Evolutionary conservation across 2,888 invertebrate species (phyloP).

Genomic region (Orthonychiurus folsomi): DNA sequence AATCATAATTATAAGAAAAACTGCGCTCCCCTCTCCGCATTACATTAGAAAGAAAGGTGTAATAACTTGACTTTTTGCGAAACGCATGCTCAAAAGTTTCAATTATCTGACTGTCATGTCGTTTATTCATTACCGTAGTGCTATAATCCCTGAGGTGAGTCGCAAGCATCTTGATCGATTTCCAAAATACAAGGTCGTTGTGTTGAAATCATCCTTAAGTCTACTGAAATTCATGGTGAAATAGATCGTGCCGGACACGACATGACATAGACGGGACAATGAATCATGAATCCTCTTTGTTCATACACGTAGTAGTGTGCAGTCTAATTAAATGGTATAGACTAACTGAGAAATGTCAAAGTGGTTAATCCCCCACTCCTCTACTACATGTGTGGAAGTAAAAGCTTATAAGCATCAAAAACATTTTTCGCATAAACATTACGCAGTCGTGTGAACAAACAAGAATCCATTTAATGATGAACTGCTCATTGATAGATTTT

Average conservation of each 20-base stretch:
- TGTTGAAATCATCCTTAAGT: neutral
- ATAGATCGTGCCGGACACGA: neutral
- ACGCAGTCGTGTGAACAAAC: too few relatives aligned
- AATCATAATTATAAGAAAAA: neutral
- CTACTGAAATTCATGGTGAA: neutral
- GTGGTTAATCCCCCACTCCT: too few relatives aligned
- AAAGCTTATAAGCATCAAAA: too few relatives aligned
- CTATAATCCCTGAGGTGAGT: neutral
- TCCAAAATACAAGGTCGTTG: neutral
- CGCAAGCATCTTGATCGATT: neutral
- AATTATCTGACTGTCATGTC: neutral
- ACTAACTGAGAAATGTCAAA: too few relatives aligned
- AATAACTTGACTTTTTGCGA: neutral
- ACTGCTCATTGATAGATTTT: too few relatives aligned
- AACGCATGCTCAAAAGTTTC: neutral
- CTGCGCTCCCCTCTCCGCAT: neutral
- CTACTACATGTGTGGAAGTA: too few relatives aligned
- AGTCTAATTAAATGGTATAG: neutral
- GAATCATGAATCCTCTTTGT: neutral
- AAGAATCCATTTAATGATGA: too few relatives aligned
- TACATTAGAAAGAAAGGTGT: neutral
- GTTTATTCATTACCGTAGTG: too few relatives aligned
- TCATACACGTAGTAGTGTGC: neutral
- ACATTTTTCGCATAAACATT: too few relatives aligned
- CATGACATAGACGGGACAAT: neutral